Evolutionary conservation across 2,888 invertebrate species (phyloP), one percentile per base, ranked within the genome.

Genomic region (Corbicula japonica): DNA sequence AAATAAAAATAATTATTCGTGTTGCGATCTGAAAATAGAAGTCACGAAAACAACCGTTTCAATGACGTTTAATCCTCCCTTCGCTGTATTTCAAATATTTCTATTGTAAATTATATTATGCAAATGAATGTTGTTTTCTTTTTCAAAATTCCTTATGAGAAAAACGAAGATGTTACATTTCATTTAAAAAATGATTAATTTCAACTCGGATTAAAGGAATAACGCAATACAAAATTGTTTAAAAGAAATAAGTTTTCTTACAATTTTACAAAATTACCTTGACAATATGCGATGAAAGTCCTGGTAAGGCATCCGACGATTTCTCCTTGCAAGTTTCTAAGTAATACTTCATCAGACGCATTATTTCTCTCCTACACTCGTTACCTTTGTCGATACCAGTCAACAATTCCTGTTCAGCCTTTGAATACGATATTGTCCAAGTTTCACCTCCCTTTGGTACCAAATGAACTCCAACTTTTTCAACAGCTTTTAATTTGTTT

Each of bases 361-460:
- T 65, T 6, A 52, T 52, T 26, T 26, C 65, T 52, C 52, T 34
- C 28, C 65, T 50, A 35, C 52, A 65, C 35, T 52, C 65, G 28
- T 65, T 65, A 1, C 44, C 28, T 26, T 50, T 52, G 52, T 65
- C 65, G 23, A 80, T 54, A 4, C n/a, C 38, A 2, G 30, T 26
- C 35, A 80, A 50, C 41, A 76, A 34, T 12, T 38, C 60, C 30
- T 56, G 72, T 35, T 68, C 80, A 15, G 65, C 73, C 15, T 65
- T 80, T 4, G 76, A 76, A 41, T 50, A 52, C 2, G 80, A 80
- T 4, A 69, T 32, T 32, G 58, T 23, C 72, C 73, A 76, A 0
- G 68, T 35, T 8, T 50, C 72, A 23, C 76, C 68, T 8, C 68
- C 68, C 56, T 80, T 80, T 21, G 80, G 80, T 8, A 80, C 80